Percentiles rank a stretch among this genome's conserved stretches.
phyloP scores from a whole-genome alignment of 2,888 invertebrate genomes.

The Andricus curvator region DNA sequence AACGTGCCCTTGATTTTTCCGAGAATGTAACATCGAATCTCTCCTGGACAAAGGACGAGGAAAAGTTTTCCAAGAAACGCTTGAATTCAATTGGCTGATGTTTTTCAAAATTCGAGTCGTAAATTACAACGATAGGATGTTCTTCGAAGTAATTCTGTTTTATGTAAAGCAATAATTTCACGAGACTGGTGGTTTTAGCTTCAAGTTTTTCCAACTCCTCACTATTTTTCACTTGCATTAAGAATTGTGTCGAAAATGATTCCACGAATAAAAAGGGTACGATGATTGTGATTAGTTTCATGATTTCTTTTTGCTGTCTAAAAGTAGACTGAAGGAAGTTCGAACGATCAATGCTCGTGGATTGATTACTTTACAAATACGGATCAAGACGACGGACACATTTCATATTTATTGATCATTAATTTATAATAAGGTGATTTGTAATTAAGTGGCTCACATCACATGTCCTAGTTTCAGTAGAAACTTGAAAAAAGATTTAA shows the following conservation, averaged over 20 bases:
- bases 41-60: conserved; percentile 40
- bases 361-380: conserved; percentile 21
- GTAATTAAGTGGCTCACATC: background rate
- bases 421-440: background rate
- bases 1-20: background rate
- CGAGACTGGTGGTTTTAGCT: conserved; percentile 40
- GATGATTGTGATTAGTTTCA: conserved; percentile 28
- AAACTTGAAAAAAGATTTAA: background rate
- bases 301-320: background rate
- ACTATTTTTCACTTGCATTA: background rate
- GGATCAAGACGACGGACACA: background rate
- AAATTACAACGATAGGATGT: conserved; percentile 43
- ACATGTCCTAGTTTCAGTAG: background rate
- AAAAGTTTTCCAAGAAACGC: conserved; percentile 18
- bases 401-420: conserved; percentile 32
- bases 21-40: conserved; percentile 9
- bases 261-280: background rate
- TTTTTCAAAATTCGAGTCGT: conserved; percentile 47
- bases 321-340: background rate
- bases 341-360: background rate
- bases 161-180: conserved; percentile 40
- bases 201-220: background rate
- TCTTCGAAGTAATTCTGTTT: conserved; percentile 37
- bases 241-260: conserved; percentile 18
- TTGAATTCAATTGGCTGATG: conserved; percentile 45